phyloP scores from a whole-genome alignment of 2,797 vertebrate species.

The Chelmon rostratus region DNA sequence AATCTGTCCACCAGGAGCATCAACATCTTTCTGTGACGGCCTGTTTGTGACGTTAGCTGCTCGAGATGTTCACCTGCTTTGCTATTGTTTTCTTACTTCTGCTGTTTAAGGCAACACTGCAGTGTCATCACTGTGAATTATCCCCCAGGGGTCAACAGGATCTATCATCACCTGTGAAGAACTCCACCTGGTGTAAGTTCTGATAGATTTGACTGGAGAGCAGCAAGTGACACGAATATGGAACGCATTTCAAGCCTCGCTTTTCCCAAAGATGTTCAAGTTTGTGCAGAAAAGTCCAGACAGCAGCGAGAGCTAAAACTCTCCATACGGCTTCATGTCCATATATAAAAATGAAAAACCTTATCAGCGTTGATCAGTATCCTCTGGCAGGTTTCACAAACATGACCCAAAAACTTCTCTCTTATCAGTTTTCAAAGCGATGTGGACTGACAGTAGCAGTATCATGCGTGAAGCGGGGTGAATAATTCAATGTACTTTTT shows the following conservation, averaged over 20 bases:
- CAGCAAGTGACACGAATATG: not conserved
- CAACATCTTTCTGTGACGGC: not conserved
- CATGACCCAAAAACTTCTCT: conserved; percentile 73
- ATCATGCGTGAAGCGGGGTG: conserved; percentile 76
- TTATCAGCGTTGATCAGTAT: conserved; percentile 67
- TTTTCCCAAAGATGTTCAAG: conserved; percentile 1
- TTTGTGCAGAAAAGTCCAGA: conserved; percentile 30
- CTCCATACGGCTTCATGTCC: conserved; percentile 38
- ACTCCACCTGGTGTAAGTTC: not conserved
- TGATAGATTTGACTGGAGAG: not conserved
- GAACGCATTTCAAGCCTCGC: not conserved
- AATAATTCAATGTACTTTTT: conserved; percentile 83
- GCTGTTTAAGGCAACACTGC: not conserved
- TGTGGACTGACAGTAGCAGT: conserved; percentile 75
- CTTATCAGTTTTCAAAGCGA: conserved; percentile 77
- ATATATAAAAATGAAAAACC: conserved; percentile 32
- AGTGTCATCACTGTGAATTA: not conserved
- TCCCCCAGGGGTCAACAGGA: not conserved
- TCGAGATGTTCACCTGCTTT: conserved; percentile 1
- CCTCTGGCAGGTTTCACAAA: conserved; percentile 71
- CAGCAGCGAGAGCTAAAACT: conserved; percentile 1
- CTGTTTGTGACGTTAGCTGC: conserved; percentile 24
- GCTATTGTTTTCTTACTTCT: not conserved
- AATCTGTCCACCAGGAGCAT: conserved; percentile 27
- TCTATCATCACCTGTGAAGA: not conserved